A percentile compares a stretch with the other conserved stretches of the same genome.
Conservation (phyloP, 2,113 vertebrate species). For the Amphilophus citrinellus region DNA sequence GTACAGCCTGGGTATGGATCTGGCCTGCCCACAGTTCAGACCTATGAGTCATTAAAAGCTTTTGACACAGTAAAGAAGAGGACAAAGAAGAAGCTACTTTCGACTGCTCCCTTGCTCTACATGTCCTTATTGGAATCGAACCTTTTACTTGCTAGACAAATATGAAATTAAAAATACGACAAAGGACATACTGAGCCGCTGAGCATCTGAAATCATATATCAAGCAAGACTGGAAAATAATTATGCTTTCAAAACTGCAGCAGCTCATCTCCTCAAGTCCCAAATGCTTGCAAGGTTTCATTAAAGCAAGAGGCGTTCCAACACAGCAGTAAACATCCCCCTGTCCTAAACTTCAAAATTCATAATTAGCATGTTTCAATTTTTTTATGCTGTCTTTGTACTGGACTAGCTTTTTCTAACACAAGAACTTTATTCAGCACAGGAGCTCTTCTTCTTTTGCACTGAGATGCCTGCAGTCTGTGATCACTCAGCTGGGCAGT, state of each 20-base stretch:
- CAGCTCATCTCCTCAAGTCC: too few species aligned
- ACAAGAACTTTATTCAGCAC: slow-evolving; percentile 27
- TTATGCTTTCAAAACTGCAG: too few species aligned
- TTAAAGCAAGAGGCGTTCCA: too few species aligned
- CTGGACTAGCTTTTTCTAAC: neutral
- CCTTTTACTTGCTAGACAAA: too few species aligned
- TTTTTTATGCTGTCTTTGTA: neutral
- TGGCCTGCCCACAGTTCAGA: neutral
- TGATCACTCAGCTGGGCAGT: slow-evolving; percentile 19
- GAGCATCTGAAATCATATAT: too few species aligned
- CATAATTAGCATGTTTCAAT: neutral
- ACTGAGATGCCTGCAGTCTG: neutral
- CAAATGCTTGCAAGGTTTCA: too few species aligned
- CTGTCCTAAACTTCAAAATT: neutral
- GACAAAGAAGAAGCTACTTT: neutral
- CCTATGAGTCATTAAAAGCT: neutral
- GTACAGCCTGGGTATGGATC: neutral
- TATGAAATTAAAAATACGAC: too few species aligned
- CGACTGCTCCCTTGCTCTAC: neutral
- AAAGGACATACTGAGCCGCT: too few species aligned
- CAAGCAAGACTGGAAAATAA: too few species aligned
- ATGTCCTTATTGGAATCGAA: neutral
- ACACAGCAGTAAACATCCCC: too few species aligned
- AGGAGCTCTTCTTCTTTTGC: slow-evolving; percentile 20
- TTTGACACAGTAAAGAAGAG: neutral